These are phyloP conservation scores for Gnatocerus cornutus DNA, from an alignment of 2,888 invertebrate species.

Conservation along the genomic window DNA sequence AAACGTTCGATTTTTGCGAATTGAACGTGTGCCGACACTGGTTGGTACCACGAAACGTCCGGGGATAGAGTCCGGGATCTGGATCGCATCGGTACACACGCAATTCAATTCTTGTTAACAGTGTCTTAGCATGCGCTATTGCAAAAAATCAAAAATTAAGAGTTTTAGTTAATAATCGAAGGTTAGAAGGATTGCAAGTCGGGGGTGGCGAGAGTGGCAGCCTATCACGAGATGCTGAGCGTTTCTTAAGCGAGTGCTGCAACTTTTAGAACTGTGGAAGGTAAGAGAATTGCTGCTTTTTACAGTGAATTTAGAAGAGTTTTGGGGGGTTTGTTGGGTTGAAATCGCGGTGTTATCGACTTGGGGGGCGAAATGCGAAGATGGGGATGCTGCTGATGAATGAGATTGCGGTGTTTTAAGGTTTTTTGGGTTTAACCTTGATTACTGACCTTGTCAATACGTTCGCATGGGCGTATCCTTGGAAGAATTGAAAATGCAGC, in stretches of 20 bases:
- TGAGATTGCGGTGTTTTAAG: background rate
- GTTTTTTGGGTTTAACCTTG: conserved; percentile 40
- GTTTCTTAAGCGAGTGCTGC: no score
- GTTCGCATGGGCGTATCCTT: conserved; percentile 39
- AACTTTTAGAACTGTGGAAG: no score
- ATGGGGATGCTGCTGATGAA: background rate
- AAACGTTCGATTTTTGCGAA: background rate
- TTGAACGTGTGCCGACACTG: conserved; percentile 35
- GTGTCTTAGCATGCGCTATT: conserved; percentile 24
- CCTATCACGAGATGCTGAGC: no score
- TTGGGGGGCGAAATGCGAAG: no score
- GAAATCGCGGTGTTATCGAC: no score
- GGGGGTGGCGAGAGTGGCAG: no score
- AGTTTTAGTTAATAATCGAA: background rate
- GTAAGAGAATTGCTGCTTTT: no score
- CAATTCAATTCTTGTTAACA: conserved; percentile 36
- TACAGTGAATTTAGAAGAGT: no score
- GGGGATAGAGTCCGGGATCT: conserved; percentile 39
- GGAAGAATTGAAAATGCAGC: background rate
- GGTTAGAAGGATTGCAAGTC: background rate
- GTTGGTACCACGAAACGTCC: conserved; percentile 40
- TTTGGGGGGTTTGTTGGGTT: no score
- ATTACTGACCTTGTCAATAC: conserved; percentile 47
- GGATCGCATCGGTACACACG: conserved; percentile 42
- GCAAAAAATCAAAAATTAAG: conserved; percentile 22